Percentiles rank a stretch among this genome's conserved stretches.
Evolutionary conservation across 2,113 vertebrate genomes (phyloP).

Genomic region (Morphnarchus princeps): DNA sequence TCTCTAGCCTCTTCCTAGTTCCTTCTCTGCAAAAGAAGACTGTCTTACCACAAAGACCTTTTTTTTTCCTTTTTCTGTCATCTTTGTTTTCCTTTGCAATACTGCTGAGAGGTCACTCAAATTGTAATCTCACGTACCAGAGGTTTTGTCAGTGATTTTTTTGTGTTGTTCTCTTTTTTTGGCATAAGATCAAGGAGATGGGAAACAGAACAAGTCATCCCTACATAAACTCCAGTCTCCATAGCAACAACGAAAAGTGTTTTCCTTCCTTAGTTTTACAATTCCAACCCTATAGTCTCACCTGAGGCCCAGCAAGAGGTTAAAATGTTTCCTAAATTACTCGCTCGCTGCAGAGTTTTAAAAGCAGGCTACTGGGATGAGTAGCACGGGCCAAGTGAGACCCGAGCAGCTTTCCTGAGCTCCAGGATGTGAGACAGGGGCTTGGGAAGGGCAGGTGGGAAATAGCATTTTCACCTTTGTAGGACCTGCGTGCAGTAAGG

Average conservation of each 20-base stretch:
- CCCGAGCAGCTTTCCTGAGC: not conserved
- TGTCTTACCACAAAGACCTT: not conserved
- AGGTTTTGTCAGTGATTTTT: not conserved
- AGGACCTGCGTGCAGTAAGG: not conserved
- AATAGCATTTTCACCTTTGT: not conserved
- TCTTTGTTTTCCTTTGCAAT: not conserved
- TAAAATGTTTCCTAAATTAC: not conserved
- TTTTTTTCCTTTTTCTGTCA: not conserved
- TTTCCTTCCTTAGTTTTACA: not conserved
- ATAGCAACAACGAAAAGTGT: not conserved
- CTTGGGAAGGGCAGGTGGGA: not conserved
- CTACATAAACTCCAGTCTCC: not conserved
- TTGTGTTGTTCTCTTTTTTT: not conserved
- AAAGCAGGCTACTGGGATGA: not conserved
- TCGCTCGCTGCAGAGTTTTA: not conserved
- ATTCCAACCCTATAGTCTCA: not conserved
- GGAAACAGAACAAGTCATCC: not conserved
- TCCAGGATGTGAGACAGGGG: not conserved
- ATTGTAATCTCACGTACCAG: not conserved
- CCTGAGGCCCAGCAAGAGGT: not conserved
- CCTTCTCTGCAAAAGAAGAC: not conserved
- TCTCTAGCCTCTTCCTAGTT: not conserved
- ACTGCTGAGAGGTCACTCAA: not conserved
- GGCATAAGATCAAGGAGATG: not conserved
- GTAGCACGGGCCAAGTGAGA: not conserved